These are phyloP conservation scores for Helostoma temminkii DNA, from an alignment of 2,797 vertebrate species.

Conservation along the genomic window DNA sequence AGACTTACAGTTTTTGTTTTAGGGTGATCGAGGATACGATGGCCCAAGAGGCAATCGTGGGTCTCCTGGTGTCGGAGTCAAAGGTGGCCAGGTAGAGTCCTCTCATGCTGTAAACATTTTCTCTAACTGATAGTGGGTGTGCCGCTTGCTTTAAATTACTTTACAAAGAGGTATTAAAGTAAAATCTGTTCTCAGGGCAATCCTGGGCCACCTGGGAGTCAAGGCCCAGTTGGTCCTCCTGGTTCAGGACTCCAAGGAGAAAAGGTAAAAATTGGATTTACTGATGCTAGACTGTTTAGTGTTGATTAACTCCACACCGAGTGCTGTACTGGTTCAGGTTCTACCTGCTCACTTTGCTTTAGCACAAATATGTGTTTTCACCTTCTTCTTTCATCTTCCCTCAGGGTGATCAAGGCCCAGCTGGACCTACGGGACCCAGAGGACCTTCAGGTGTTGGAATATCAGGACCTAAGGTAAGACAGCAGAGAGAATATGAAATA, in stretches of 20 bases:
- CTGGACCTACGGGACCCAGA: slow-evolving; percentile 84
- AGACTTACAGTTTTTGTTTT: slow-evolving; percentile 45
- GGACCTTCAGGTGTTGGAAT: slow-evolving; percentile 84
- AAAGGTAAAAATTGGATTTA: slow-evolving; percentile 77
- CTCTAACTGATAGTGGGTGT: not conserved
- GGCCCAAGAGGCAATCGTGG: slow-evolving; percentile 84
- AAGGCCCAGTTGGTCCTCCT: slow-evolving; percentile 82
- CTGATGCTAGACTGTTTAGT: not conserved
- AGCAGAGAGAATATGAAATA: not conserved
- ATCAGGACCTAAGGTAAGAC: slow-evolving; percentile 86
- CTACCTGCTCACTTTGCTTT: not conserved
- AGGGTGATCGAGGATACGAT: slow-evolving; percentile 89
- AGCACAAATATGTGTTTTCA: not conserved
- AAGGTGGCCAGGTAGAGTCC: slow-evolving; percentile 88
- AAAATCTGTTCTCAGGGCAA: slow-evolving; percentile 79
- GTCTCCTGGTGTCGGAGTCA: slow-evolving; percentile 80
- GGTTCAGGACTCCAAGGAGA: slow-evolving; percentile 87
- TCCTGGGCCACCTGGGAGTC: slow-evolving; percentile 81
- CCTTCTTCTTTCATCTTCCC: slow-evolving; percentile 14
- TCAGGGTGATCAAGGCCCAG: slow-evolving; percentile 87
- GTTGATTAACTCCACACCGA: too few relatives aligned
- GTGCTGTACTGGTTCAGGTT: too few relatives aligned
- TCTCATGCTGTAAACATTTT: not conserved
- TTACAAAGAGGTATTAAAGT: not conserved
- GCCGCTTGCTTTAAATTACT: not conserved